These are phyloP conservation scores for Alectoris magna DNA, from an alignment of 2,797 vertebrate species.

Conservation along the genomic window DNA sequence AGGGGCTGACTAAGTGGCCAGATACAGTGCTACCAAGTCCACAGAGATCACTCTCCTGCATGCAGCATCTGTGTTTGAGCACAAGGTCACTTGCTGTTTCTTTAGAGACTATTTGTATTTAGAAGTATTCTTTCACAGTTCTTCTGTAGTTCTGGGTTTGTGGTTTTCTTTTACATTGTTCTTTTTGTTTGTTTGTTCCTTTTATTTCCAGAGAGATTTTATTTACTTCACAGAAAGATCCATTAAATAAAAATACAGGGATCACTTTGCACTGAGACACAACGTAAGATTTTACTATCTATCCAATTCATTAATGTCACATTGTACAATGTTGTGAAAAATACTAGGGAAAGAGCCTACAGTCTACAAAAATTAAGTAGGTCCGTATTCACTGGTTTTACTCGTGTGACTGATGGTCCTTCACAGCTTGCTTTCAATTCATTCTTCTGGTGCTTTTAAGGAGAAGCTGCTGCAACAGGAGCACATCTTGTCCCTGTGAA, in stretches of 20 bases:
- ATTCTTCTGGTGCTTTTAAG: slow-evolving; percentile 39
- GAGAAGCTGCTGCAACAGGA: slow-evolving; percentile 21
- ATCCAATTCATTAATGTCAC: neutral
- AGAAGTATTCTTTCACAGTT: neutral
- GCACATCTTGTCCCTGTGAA: slow-evolving; percentile 32
- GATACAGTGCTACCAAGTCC: slow-evolving; percentile 52
- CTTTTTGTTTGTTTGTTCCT: neutral
- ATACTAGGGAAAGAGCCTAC: neutral
- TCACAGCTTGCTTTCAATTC: slow-evolving; percentile 15
- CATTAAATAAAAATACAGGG: neutral
- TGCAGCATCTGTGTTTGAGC: slow-evolving; percentile 23
- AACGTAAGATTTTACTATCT: neutral
- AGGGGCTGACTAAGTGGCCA: slow-evolving; percentile 52
- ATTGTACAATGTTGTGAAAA: neutral
- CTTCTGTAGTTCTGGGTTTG: neutral
- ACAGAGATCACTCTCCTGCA: slow-evolving; percentile 28
- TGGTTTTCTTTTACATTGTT: neutral
- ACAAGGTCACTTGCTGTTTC: slow-evolving; percentile 50
- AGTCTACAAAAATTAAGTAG: slow-evolving; percentile 15
- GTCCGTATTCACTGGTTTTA: neutral
- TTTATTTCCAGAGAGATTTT: neutral
- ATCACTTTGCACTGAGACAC: neutral
- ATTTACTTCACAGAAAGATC: neutral
- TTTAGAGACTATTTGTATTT: slow-evolving; percentile 10
- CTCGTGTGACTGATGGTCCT: slow-evolving; percentile 15